Evolutionary conservation across 2,797 vertebrate species (phyloP).

Genomic region (Eospalax fontanierii): DNA sequence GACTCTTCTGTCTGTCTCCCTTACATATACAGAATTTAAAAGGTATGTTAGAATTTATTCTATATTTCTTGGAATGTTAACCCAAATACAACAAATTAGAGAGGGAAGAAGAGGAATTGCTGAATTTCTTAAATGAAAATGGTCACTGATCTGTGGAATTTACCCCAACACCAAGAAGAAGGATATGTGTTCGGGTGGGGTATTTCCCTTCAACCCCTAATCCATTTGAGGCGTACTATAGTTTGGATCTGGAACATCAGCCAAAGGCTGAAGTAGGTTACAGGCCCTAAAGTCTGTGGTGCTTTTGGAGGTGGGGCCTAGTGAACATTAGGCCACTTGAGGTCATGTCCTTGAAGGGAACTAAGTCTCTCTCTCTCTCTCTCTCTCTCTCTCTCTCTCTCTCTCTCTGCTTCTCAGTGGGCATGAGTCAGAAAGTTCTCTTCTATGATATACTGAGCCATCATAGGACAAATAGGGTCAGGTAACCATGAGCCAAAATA

Average conservation of each 20-base stretch:
- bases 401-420: neutral
- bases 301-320: neutral
- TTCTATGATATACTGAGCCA: neutral
- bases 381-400: neutral
- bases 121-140: conserved; percentile 6
- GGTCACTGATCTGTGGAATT: neutral
- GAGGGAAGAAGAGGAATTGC: neutral
- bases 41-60: conserved; percentile 11
- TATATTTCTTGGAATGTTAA: neutral
- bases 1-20: neutral
- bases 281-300: neutral
- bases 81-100: conserved; percentile 12
- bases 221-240: neutral
- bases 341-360: neutral
- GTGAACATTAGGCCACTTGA: neutral
- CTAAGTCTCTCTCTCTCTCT: neutral
- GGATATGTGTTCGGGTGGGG: neutral
- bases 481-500: neutral
- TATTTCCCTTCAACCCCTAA: neutral
- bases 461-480: neutral
- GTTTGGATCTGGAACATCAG: neutral
- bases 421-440: neutral
- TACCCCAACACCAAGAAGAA: neutral
- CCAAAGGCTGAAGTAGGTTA: neutral
- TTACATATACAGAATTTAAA: neutral